Base-by-base conservation (phyloP, 1,140 invertebrate genomes). In the Vanessa atalanta region DNA sequence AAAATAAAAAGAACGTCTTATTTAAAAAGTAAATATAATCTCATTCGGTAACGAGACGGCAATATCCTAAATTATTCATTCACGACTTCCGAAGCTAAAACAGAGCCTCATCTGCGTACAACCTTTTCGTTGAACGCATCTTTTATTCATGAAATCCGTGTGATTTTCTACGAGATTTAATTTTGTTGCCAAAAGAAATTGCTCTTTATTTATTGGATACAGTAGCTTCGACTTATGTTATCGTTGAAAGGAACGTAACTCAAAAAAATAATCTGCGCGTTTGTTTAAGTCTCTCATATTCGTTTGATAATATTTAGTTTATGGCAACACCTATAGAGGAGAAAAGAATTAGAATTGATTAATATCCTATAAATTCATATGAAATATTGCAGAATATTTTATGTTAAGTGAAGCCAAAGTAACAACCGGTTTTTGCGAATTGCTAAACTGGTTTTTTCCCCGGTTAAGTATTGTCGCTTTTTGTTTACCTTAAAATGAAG, bases 131-230 rank as follows among this genome's bases (percentile, higher is more conserved):
- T 65, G 72, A 70, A 74, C 50, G 66, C 61, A 88, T 90, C 70
- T 81, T 86, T 90, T 88, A 90, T 90, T 89, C 82, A 90, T 89
- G 79, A 67, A 48, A 68, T 51, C 73, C 69, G 72, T 80, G 85
- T 80, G 82, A 85, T 74, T 88, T 86, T 82, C 77, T 87, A 79
- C 55, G 69, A 81, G 76, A 79, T 87, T 87, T 83, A 82, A 86
- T 87, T 83, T 79, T 55, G 70, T 68, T 70, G 72, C 67, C 78
- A 72, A 67, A 75, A 65, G 72, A 74, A 78, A 72, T 75, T 67
- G 73, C 65, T 66, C 77, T 50, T 77, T 77, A 75, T 79, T 76
- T 79, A 76, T 76, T 63, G 64, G 65, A 72, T 75, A 53, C 16
- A 47, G 65, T 64, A 23, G 60, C 16, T 72, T 66, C 47, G 6